Evolutionary conservation across 2,888 invertebrate genomes (phyloP).

Genomic region (Gandaritis pyraliata): DNA sequence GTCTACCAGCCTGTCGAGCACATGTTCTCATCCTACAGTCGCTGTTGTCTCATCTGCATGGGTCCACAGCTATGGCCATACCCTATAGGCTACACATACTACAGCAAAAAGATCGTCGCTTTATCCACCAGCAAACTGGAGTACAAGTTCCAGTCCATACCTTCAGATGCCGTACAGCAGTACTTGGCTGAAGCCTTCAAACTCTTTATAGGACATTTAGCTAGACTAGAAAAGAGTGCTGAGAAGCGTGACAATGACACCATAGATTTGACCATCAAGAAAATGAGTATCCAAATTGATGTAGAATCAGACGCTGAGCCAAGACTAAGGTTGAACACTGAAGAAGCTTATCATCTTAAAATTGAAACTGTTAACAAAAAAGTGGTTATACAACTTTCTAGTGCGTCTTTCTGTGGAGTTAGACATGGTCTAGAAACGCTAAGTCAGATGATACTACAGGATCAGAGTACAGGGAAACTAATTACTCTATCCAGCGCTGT

Average conservation of each 20-base stretch:
- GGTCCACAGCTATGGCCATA: slow-evolving; percentile 90
- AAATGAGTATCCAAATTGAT: slow-evolving; percentile 74
- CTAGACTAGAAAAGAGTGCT: slow-evolving; percentile 71
- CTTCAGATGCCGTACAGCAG: slow-evolving; percentile 59
- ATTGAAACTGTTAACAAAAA: slow-evolving; percentile 69
- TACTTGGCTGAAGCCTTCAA: slow-evolving; percentile 74
- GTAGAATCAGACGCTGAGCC: slow-evolving; percentile 82
- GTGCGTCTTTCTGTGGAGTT: slow-evolving; percentile 89
- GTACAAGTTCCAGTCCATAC: slow-evolving; percentile 71
- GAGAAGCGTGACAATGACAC: slow-evolving; percentile 48
- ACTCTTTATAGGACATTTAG: slow-evolving; percentile 76
- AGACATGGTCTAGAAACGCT: slow-evolving; percentile 90
- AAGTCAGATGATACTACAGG: slow-evolving; percentile 89
- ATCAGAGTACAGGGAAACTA: slow-evolving; percentile 85
- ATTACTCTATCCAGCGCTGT: slow-evolving; percentile 85
- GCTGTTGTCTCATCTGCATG: slow-evolving; percentile 89
- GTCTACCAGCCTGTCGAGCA: slow-evolving; percentile 47
- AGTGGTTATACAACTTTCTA: slow-evolving; percentile 80
- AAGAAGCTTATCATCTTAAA: slow-evolving; percentile 88
- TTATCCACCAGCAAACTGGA: slow-evolving; percentile 82
- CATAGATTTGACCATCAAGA: slow-evolving; percentile 47
- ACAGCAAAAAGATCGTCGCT: slow-evolving; percentile 84
- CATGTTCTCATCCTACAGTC: slow-evolving; percentile 79
- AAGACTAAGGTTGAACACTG: slow-evolving; percentile 86
- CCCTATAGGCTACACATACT: slow-evolving; percentile 87